Evolutionary conservation across 2,888 invertebrate genomes (phyloP).

Genomic region (Dione vanillae): DNA sequence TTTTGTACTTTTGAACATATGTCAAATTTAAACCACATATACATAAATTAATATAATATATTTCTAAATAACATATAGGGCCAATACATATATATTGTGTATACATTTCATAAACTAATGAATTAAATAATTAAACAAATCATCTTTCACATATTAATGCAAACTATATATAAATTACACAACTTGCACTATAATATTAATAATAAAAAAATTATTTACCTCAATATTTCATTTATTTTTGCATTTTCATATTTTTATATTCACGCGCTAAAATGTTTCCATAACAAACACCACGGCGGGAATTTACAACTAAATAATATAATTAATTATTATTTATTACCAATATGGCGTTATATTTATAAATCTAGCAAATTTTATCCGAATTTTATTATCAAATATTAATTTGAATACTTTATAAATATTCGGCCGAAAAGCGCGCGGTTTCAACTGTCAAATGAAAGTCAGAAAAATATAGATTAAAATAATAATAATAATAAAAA

Average conservation of each 20-base stretch:
- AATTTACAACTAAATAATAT: slow-evolving; percentile 4
- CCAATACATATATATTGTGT: too few species aligned
- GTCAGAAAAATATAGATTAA: background rate
- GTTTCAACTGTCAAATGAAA: background rate
- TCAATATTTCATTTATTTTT: background rate
- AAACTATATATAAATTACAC: background rate
- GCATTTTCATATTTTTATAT: background rate
- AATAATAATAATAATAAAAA: background rate
- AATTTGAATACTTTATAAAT: slow-evolving; percentile 5
- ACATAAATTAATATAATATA: too few species aligned
- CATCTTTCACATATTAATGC: too few species aligned
- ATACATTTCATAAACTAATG: too few species aligned
- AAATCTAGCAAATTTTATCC: slow-evolving; percentile 16
- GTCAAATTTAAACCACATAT: too few species aligned
- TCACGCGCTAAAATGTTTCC: background rate
- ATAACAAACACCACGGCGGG: slow-evolving; percentile 1
- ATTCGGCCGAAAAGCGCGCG: background rate
- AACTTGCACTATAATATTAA: slow-evolving; percentile 7
- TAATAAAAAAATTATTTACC: background rate
- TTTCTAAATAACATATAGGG: too few species aligned
- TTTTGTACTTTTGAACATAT: too few species aligned
- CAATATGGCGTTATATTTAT: slow-evolving; percentile 14
- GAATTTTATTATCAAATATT: background rate
- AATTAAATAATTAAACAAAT: too few species aligned
- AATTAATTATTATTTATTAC: slow-evolving; percentile 8